Percentiles rank a stretch among this genome's conserved stretches.
Evolutionary conservation across 2,888 invertebrate species (phyloP).

Genomic region (Ennomos erosarius): DNA sequence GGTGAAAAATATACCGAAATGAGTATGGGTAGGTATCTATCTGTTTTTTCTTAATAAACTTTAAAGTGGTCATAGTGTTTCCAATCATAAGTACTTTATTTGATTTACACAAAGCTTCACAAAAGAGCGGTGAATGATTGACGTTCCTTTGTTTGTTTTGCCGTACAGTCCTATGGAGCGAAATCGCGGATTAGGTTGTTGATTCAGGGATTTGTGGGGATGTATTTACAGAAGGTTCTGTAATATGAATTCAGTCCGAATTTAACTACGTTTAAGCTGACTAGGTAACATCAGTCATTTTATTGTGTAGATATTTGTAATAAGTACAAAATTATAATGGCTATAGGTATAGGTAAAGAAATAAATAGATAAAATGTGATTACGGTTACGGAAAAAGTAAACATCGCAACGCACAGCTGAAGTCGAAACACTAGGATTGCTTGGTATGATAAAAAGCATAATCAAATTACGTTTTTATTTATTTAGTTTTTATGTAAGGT

Average conservation of each 20-base stretch:
- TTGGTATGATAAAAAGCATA: no score
- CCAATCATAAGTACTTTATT: neutral
- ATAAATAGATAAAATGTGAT: no score
- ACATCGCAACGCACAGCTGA: no score
- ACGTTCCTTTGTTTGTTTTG: constrained; percentile 25
- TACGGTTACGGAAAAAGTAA: no score
- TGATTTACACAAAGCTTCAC: neutral
- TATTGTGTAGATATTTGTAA: constrained; percentile 1
- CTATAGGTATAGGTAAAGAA: no score
- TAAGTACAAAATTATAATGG: neutral
- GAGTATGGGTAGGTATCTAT: constrained; percentile 23
- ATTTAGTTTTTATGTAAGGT: no score
- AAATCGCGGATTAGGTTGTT: constrained; percentile 1
- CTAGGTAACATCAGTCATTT: neutral
- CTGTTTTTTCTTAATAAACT: neutral
- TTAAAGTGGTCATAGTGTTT: neutral
- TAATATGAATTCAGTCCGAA: no score
- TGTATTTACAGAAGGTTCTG: neutral
- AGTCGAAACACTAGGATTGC: no score
- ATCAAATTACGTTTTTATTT: no score
- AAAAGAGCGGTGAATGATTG: neutral
- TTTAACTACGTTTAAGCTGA: neutral
- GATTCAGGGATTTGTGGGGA: neutral
- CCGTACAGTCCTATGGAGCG: constrained; percentile 6
- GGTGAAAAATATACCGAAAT: constrained; percentile 11